Evolutionary conservation across 2,113 vertebrate genomes (phyloP).

Genomic region (Puffinus mauretanicus): DNA sequence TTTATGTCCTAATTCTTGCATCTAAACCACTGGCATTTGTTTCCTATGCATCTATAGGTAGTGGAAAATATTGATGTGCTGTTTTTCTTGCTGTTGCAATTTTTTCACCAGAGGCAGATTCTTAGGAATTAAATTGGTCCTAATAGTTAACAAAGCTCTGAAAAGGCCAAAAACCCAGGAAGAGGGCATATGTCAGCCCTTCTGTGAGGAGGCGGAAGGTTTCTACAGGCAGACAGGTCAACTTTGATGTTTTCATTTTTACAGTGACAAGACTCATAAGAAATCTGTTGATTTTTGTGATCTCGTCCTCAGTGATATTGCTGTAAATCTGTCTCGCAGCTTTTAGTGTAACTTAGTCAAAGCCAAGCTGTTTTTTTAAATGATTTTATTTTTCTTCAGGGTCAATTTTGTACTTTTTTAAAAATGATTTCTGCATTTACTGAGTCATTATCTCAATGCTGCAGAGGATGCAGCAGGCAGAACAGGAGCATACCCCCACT

Average conservation of each 20-base stretch:
- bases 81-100: background rate
- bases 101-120: background rate
- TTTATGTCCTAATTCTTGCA: background rate
- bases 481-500: background rate
- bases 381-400: conserved; percentile 25
- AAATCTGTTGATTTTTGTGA: background rate
- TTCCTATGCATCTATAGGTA: background rate
- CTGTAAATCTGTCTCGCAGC: conserved; percentile 20
- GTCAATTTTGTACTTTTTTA: conserved; percentile 47
- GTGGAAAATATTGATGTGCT: background rate
- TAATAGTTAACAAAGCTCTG: background rate
- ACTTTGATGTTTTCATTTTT: background rate
- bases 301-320: background rate
- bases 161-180: background rate
- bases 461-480: conserved; percentile 2
- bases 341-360: background rate
- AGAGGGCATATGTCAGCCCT: background rate
- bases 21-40: background rate
- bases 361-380: conserved; percentile 1
- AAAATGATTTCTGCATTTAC: background rate
- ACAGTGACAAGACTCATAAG: background rate
- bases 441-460: conserved; percentile 7
- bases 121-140: background rate
- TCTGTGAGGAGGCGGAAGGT: background rate
- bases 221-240: background rate